Percentiles rank a stretch among this genome's conserved stretches.
Evolutionary conservation across 2,797 vertebrate genomes (phyloP).

Genomic region (Gymnoscopelus microlampas): DNA sequence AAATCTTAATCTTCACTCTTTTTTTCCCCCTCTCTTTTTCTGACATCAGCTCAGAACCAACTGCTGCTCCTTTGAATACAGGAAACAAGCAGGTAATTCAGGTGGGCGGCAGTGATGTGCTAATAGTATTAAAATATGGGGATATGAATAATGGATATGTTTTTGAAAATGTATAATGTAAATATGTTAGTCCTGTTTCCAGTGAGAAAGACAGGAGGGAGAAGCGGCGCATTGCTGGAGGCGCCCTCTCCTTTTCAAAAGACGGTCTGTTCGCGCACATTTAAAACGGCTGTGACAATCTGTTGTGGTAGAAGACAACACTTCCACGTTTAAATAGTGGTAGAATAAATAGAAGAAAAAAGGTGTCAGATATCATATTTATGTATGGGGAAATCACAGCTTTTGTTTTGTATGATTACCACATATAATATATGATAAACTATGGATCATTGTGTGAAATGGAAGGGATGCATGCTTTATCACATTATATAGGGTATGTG

Average conservation of each 20-base stretch:
- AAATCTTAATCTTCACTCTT: constrained; percentile 33
- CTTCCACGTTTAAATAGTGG: constrained; percentile 61
- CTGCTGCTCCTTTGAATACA: constrained; percentile 54
- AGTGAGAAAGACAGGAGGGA: constrained; percentile 79
- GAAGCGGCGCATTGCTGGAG: constrained; percentile 72
- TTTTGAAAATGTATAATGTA: constrained; percentile 90
- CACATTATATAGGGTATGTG: no score
- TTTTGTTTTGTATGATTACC: constrained; percentile 36
- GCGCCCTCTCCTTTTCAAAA: constrained; percentile 73
- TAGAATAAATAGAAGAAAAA: constrained; percentile 65
- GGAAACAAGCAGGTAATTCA: constrained; percentile 81
- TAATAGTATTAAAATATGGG: constrained; percentile 86
- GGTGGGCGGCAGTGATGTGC: constrained; percentile 82
- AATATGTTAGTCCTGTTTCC: constrained; percentile 87
- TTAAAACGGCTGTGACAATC: constrained; percentile 76
- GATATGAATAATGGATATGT: constrained; percentile 90
- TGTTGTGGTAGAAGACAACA: constrained; percentile 69
- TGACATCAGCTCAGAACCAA: constrained; percentile 36
- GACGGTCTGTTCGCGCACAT: constrained; percentile 74
- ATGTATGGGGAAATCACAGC: constrained; percentile 51
- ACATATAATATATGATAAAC: constrained; percentile 12
- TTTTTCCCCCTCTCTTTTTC: constrained; percentile 1
- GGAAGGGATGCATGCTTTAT: not conserved
- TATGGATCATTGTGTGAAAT: constrained; percentile 8
- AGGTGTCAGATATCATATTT: constrained; percentile 69